Percentiles rank a stretch among this genome's conserved stretches.
Conservation (phyloP, 2,113 vertebrate species). For the Bos javanicus region DNA sequence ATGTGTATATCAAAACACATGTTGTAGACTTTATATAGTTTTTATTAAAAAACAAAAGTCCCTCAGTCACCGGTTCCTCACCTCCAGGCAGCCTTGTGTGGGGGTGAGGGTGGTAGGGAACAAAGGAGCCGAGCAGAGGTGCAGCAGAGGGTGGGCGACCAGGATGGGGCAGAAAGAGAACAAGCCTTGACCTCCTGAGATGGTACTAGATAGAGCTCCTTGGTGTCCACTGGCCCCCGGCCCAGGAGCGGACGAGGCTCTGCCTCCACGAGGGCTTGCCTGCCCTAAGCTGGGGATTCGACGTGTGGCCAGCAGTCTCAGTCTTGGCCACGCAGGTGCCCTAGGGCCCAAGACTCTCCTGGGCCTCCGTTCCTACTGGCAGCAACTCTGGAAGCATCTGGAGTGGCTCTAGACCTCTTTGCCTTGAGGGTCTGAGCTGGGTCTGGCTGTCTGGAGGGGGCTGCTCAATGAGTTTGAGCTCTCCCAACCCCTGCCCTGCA, state of each 20-base stretch:
- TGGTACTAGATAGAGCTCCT: not conserved
- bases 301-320: not conserved
- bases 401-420: not conserved
- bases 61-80: not conserved
- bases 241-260: not conserved
- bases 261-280: not conserved
- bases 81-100: not conserved
- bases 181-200: not conserved
- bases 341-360: not conserved
- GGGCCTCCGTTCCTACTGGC: not conserved
- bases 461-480: not conserved
- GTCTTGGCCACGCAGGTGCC: not conserved
- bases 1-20: not conserved
- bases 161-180: not conserved
- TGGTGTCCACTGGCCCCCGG: not conserved
- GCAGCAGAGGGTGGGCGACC: fast-evolving
- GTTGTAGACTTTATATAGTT: not conserved
- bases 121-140: not conserved
- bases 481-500: not conserved
- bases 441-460: not conserved
- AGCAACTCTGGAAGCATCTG: constrained; percentile 15
- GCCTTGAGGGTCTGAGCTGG: not conserved
- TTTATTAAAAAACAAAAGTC: not conserved
- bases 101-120: not conserved
- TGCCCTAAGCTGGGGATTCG: not conserved